phyloP scores from a whole-genome alignment of 2,888 invertebrate genomes.

The Ophion slaviceki region DNA sequence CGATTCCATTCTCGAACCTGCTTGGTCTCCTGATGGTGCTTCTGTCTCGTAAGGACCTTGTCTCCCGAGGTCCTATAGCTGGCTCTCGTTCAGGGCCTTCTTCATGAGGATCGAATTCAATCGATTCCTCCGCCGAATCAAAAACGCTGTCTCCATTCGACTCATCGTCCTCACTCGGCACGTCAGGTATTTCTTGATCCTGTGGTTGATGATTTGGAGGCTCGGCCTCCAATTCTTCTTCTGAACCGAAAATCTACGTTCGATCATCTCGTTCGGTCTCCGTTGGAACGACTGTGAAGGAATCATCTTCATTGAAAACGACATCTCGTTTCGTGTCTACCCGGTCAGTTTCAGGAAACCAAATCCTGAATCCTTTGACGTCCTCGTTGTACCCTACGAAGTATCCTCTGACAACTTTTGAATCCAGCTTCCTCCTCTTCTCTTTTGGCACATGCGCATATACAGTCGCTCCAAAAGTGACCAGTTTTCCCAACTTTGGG shows the following conservation, averaged over 20 bases:
- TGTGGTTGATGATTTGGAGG: constrained; percentile 8
- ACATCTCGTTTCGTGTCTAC: too few species aligned
- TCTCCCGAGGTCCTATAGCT: constrained; percentile 5
- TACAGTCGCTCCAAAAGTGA: too few species aligned
- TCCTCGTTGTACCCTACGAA: too few species aligned
- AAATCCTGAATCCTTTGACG: too few species aligned
- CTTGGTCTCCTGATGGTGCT: constrained; percentile 24
- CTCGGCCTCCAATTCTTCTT: constrained; percentile 5
- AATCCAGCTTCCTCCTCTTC: too few species aligned
- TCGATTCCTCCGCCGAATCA: constrained; percentile 20
- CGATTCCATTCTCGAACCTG: constrained; percentile 26
- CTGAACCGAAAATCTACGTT: constrained; percentile 2
- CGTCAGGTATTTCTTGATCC: constrained; percentile 9
- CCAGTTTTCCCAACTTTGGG: too few species aligned
- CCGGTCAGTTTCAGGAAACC: too few species aligned
- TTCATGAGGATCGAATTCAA: constrained; percentile 3
- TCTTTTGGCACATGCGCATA: too few species aligned
- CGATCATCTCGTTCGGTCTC: constrained; percentile 25
- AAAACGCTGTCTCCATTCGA: background rate
- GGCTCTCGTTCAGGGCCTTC: constrained; percentile 10
- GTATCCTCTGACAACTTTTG: too few species aligned
- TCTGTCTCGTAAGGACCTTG: constrained; percentile 22
- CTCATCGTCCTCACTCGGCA: background rate
- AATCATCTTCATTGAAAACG: too few species aligned
- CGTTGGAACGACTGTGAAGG: too few species aligned